phyloP scores from a whole-genome alignment of 2,797 vertebrate genomes.

The Esox masquinongy region DNA sequence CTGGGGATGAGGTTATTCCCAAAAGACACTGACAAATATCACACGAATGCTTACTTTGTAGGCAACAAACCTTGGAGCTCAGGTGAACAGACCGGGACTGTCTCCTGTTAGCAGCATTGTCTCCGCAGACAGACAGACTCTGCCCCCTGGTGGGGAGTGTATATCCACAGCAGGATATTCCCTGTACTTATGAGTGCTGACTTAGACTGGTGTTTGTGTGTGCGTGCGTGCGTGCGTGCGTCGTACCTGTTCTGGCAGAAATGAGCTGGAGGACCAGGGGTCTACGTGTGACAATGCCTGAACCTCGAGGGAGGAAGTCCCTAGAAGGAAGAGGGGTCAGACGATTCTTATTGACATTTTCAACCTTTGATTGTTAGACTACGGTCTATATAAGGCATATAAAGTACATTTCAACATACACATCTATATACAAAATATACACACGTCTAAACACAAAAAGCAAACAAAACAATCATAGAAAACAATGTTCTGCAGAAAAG shows the following conservation, averaged over 20 bases:
- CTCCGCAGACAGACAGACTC: conserved; percentile 8
- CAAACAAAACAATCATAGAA: no score
- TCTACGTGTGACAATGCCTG: conserved; percentile 77
- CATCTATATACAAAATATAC: no score
- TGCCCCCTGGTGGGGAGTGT: conserved; percentile 44
- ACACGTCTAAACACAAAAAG: no score
- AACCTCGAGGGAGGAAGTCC: conserved; percentile 78
- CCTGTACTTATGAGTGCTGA: no score
- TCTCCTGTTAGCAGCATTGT: not conserved
- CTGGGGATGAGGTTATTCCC: no score
- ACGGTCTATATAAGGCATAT: not conserved
- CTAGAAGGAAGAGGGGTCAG: conserved; percentile 50
- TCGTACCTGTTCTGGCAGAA: conserved; percentile 57
- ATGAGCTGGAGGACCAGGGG: conserved; percentile 78
- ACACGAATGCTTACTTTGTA: not conserved
- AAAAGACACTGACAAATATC: not conserved
- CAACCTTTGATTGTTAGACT: not conserved
- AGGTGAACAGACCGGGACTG: not conserved
- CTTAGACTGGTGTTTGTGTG: no score
- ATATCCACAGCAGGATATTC: no score
- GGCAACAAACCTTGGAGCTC: not conserved
- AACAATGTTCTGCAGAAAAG: no score
- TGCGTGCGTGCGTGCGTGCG: not conserved
- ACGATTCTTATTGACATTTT: conserved; percentile 2
- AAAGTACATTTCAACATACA: no score